A percentile compares a stretch with the other conserved stretches of the same genome.
Evolutionary conservation across 1,140 invertebrate species (phyloP).

Genomic region (Pararge aegeria): DNA sequence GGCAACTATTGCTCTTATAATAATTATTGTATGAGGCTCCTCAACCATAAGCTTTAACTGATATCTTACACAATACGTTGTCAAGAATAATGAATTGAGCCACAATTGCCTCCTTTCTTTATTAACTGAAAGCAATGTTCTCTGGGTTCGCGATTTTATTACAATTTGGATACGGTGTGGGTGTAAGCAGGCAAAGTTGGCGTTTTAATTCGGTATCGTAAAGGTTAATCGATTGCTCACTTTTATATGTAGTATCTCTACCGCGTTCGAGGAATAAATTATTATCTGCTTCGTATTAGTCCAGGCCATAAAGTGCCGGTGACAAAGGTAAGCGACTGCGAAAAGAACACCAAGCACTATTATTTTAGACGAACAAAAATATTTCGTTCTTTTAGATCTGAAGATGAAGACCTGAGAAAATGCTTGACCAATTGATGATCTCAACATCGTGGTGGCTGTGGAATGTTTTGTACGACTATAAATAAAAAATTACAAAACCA

Average conservation of each 20-base stretch:
- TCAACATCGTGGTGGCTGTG: too few species aligned
- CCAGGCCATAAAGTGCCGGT: too few species aligned
- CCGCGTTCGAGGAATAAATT: neutral
- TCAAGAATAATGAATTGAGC: constrained; percentile 11
- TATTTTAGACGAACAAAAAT: too few species aligned
- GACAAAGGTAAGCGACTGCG: too few species aligned
- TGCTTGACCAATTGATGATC: too few species aligned
- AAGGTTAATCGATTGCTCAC: neutral
- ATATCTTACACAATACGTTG: constrained; percentile 38
- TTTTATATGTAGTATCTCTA: neutral
- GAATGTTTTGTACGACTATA: too few species aligned
- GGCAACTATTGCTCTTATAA: constrained; percentile 45
- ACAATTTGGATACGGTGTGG: neutral
- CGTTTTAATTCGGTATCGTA: neutral
- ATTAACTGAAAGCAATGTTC: neutral
- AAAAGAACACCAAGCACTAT: too few species aligned
- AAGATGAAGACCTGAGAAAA: too few species aligned
- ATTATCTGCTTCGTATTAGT: too few species aligned
- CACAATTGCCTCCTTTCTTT: too few species aligned
- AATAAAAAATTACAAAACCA: too few species aligned
- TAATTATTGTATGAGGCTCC: constrained; percentile 37
- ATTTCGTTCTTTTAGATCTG: too few species aligned
- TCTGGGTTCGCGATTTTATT: neutral
- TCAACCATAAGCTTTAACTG: constrained; percentile 35
- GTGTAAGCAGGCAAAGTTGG: neutral